Percentiles rank a stretch among this genome's conserved stretches.
Evolutionary conservation across 2,888 invertebrate genomes (phyloP).

Genomic region (Dolomedes plantarius): DNA sequence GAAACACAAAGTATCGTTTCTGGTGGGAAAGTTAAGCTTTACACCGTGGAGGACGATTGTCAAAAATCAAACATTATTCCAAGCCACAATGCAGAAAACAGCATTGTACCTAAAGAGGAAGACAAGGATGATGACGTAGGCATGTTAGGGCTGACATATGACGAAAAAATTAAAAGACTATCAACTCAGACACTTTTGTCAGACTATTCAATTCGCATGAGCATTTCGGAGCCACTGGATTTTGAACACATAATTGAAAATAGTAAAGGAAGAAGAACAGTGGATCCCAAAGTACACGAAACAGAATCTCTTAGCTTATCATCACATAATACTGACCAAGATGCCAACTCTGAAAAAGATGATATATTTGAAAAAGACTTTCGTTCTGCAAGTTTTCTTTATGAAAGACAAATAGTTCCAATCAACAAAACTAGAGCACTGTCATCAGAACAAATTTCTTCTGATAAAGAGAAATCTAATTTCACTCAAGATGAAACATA

Average conservation of each 20-base stretch:
- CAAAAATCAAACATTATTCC: not conserved
- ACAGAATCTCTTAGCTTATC: not conserved
- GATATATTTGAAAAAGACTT: not conserved
- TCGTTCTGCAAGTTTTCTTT: not conserved
- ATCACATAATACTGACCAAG: not conserved
- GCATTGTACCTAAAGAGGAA: not conserved
- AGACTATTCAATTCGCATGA: slow-evolving; percentile 22
- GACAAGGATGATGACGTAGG: no score
- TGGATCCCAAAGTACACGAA: slow-evolving; percentile 14
- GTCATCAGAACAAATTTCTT: not conserved
- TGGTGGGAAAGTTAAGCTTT: slow-evolving; percentile 30
- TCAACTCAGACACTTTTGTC: slow-evolving; percentile 32
- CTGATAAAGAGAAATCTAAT: not conserved
- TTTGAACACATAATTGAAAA: slow-evolving; percentile 17
- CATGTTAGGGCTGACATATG: not conserved
- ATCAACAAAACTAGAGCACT: not conserved
- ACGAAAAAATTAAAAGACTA: slow-evolving; percentile 28
- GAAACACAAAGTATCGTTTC: slow-evolving; percentile 39
- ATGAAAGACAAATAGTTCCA: not conserved
- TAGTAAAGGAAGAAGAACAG: slow-evolving; percentile 21
- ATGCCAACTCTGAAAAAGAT: not conserved
- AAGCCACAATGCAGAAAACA: not conserved
- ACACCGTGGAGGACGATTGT: slow-evolving; percentile 25
- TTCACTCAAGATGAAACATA: not conserved
- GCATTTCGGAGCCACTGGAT: slow-evolving; percentile 13